Conservation (phyloP, 2,888 invertebrate genomes). For the Athetis lepigone region DNA sequence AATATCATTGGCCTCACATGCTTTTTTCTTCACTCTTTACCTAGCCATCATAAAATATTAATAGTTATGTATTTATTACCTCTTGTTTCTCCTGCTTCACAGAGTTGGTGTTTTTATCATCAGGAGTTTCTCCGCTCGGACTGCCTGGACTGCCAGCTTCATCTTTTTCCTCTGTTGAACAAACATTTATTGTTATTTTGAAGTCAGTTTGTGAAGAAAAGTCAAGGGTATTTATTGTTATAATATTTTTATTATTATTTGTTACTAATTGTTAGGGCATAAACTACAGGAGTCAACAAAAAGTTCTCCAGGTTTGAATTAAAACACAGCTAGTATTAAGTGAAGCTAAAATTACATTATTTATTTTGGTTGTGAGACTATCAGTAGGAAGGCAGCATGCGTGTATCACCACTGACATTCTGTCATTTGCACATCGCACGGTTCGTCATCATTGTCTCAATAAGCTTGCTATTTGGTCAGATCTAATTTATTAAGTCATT, state of each 20-base stretch:
- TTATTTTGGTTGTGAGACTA: slow-evolving; percentile 41
- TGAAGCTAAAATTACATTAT: neutral
- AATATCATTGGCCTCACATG: no score
- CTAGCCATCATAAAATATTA: no score
- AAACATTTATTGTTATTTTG: neutral
- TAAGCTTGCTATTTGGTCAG: neutral
- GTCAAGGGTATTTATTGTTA: no score
- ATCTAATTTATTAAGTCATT: no score
- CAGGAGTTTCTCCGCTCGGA: slow-evolving; percentile 66
- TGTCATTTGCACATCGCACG: slow-evolving; percentile 79
- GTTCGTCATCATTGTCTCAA: slow-evolving; percentile 73
- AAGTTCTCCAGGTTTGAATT: no score
- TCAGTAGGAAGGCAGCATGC: slow-evolving; percentile 85
- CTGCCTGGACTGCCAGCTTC: slow-evolving; percentile 80
- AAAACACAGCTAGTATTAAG: neutral
- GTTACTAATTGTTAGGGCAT: no score
- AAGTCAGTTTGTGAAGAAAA: no score
- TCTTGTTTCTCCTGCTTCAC: slow-evolving; percentile 86
- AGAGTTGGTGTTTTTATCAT: slow-evolving; percentile 64
- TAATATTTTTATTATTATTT: no score
- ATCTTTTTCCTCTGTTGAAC: slow-evolving; percentile 80
- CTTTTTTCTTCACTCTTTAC: no score
- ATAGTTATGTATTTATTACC: slow-evolving; percentile 71
- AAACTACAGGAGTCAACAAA: no score
- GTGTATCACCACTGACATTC: slow-evolving; percentile 77